phyloP scores from a whole-genome alignment of 2,888 invertebrate genomes.

The Leptopilina drosophilae region DNA sequence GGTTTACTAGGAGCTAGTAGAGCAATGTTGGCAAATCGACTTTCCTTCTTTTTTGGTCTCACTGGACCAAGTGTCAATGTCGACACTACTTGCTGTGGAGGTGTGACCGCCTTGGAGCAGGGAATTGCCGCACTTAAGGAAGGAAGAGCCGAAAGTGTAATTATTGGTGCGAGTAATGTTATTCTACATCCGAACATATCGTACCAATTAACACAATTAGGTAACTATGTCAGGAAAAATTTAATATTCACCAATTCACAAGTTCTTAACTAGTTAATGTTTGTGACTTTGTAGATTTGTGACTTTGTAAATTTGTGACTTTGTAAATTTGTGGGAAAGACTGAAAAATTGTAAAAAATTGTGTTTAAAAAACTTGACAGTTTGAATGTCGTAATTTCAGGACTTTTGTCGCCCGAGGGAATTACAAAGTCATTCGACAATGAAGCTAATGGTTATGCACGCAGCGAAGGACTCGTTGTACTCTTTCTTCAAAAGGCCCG shows the following conservation, averaged over 20 bases:
- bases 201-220: conserved; percentile 17
- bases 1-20: conserved; percentile 53
- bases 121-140: conserved; percentile 53
- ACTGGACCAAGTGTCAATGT: conserved; percentile 56
- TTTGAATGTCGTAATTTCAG: conserved; percentile 18
- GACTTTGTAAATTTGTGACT: no score
- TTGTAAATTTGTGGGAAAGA: no score
- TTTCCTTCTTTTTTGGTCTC: conserved; percentile 55
- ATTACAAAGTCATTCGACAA: conserved; percentile 52
- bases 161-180: conserved; percentile 49
- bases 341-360: no score
- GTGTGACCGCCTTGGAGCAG: conserved; percentile 48
- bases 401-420: conserved; percentile 53
- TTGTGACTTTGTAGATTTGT: no score
- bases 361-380: no score
- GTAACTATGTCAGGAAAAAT: no score
- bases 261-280: no score
- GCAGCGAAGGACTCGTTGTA: conserved; percentile 50
- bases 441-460: conserved; percentile 49
- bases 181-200: conserved; percentile 57
- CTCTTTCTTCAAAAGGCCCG: conserved; percentile 52
- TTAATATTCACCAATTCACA: no score
- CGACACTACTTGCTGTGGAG: conserved; percentile 46
- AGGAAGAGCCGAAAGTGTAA: conserved; percentile 53
- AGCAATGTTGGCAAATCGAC: conserved; percentile 56